A percentile compares a stretch with the other conserved stretches of the same genome.
Evolutionary conservation across 2,113 vertebrate species (phyloP).

Genomic region (Burhinus bistriatus): DNA sequence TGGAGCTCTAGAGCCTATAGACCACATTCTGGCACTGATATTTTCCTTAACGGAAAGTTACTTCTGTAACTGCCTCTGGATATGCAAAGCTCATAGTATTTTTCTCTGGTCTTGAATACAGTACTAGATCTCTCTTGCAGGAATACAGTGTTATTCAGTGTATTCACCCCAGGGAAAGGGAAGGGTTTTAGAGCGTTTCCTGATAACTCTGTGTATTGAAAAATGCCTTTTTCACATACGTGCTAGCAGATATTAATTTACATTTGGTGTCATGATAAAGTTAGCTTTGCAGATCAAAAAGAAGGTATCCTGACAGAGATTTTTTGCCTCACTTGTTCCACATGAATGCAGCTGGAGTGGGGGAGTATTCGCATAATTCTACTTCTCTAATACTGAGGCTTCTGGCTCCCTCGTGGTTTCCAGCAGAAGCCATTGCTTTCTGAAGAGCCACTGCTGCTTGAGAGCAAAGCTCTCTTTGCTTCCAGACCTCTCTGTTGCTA

Average conservation of each 20-base stretch:
- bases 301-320: background rate
- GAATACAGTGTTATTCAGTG: background rate
- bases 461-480: background rate
- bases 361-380: background rate
- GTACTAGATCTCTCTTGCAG: background rate
- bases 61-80: background rate
- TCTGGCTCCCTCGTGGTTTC: background rate
- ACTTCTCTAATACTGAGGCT: background rate
- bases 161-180: background rate
- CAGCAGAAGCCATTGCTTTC: background rate
- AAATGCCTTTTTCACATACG: background rate
- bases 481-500: background rate
- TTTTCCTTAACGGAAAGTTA: background rate
- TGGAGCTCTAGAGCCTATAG: background rate
- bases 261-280: conserved; percentile 11
- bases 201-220: background rate
- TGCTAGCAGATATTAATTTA: background rate
- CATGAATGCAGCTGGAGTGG: fast-evolving
- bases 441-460: background rate
- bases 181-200: background rate
- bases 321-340: background rate
- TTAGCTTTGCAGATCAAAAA: background rate
- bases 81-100: background rate
- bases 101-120: background rate
- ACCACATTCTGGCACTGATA: background rate